Evolutionary conservation across 1,140 invertebrate genomes (phyloP).

Genomic region (Vanessa atalanta): DNA sequence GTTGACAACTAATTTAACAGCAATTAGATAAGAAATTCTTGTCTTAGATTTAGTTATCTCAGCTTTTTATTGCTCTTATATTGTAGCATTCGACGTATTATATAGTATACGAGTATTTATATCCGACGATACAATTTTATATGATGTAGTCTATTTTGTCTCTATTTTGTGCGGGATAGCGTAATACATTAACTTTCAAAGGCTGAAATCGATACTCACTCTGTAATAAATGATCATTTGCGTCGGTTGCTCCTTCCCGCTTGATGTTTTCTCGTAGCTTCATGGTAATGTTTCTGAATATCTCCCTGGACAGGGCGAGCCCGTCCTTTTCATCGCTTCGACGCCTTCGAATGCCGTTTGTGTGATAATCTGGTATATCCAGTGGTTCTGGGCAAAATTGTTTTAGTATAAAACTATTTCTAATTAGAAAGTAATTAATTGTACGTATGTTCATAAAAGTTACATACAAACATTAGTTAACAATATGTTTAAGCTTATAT

Average conservation of each 20-base stretch:
- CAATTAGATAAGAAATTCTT: no score
- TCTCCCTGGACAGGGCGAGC: constrained; percentile 77
- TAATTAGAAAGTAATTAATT: not conserved
- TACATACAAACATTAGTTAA: no score
- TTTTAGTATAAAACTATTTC: not conserved
- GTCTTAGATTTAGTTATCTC: no score
- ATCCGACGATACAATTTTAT: no score
- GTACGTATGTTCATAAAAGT: no score
- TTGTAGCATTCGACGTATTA: no score
- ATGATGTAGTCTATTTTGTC: not conserved
- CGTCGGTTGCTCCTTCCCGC: constrained; percentile 68
- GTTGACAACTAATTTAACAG: no score
- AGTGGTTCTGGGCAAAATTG: constrained; percentile 55
- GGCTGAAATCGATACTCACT: constrained; percentile 58
- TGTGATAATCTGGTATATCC: constrained; percentile 57
- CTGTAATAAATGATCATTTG: constrained; percentile 72
- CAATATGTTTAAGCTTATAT: no score
- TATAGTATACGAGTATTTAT: no score
- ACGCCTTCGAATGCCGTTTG: constrained; percentile 55
- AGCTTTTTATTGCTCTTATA: no score
- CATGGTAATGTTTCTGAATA: constrained; percentile 80
- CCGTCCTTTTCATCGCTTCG: constrained; percentile 73
- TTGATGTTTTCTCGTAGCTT: constrained; percentile 77
- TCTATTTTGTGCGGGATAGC: not conserved
- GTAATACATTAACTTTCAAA: constrained; percentile 26